Percentiles rank a stretch among this genome's conserved stretches.
These are phyloP conservation scores for Patiria pectinifera DNA, from an alignment of 53 echinoderm and acorn worm genomes.

Conservation along the genomic window DNA sequence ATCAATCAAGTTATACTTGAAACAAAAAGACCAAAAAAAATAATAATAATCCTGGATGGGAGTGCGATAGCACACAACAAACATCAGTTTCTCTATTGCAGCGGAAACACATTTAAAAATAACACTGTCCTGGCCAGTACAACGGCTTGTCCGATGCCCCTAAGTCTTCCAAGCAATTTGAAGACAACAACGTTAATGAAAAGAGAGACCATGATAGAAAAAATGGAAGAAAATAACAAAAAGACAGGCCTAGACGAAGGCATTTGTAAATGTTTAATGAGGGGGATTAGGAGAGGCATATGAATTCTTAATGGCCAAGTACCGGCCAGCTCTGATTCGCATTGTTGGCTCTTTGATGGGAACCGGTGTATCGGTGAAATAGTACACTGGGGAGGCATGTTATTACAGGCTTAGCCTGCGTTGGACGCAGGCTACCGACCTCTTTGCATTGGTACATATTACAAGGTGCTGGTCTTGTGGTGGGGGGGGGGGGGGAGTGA, in stretches of 20 bases:
- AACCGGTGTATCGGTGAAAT: slow-evolving; percentile 46
- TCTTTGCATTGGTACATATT: background rate
- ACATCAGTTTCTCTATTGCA: background rate
- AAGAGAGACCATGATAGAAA: background rate
- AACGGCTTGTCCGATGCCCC: background rate
- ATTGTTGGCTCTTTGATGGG: slow-evolving; percentile 23
- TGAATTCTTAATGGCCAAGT: slow-evolving; percentile 38
- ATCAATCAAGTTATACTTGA: slow-evolving; percentile 22
- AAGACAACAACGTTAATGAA: slow-evolving; percentile 11
- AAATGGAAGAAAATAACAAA: background rate
- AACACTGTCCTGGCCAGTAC: background rate
- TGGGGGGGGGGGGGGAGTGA: too few relatives aligned
- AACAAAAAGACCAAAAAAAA: background rate
- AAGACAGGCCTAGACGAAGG: slow-evolving; percentile 12
- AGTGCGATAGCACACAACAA: background rate
- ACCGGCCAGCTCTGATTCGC: slow-evolving; percentile 32
- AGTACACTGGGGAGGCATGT: slow-evolving; percentile 43
- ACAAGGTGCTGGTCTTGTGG: background rate
- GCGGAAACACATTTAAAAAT: slow-evolving; percentile 18
- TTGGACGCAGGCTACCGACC: slow-evolving; percentile 33
- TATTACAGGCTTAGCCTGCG: slow-evolving; percentile 38
- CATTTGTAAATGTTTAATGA: slow-evolving; percentile 41
- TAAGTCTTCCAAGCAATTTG: slow-evolving; percentile 25
- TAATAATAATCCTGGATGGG: background rate
- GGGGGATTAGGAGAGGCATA: slow-evolving; percentile 22